Conservation (phyloP, 1,140 invertebrate species). For the Bombus confusus region DNA sequence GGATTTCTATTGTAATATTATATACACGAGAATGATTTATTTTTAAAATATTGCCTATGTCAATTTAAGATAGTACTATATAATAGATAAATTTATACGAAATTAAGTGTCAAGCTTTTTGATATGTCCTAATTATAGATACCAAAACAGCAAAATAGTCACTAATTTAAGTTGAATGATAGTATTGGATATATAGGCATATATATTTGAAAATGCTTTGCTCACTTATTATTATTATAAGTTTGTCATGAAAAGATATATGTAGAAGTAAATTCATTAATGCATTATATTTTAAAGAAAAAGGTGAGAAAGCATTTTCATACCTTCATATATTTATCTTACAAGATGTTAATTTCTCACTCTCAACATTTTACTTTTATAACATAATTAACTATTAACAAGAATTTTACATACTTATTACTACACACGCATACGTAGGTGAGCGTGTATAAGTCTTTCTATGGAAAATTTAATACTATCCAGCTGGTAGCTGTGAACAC, state of each 20-base stretch:
- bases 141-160: background rate
- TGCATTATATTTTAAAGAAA: background rate
- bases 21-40: conserved; percentile 7
- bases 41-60: background rate
- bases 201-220: background rate
- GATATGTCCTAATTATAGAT: background rate
- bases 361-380: conserved; percentile 49
- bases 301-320: conserved; percentile 7
- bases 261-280: conserved; percentile 22
- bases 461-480: conserved; percentile 68
- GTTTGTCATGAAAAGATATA: conserved; percentile 9
- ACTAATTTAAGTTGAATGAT: background rate
- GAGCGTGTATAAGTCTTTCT: conserved; percentile 47
- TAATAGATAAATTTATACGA: background rate
- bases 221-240: background rate
- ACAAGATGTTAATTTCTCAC: conserved; percentile 47
- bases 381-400: conserved; percentile 61
- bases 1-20: conserved; percentile 15
- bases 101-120: background rate
- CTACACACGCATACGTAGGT: conserved; percentile 16
- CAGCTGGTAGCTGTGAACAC: conserved; percentile 77
- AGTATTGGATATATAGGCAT: background rate
- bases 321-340: conserved; percentile 46
- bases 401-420: conserved; percentile 57
- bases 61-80: background rate